Conservation (phyloP, 2,797 vertebrate species). For the Peromyscus melanophrys region DNA sequence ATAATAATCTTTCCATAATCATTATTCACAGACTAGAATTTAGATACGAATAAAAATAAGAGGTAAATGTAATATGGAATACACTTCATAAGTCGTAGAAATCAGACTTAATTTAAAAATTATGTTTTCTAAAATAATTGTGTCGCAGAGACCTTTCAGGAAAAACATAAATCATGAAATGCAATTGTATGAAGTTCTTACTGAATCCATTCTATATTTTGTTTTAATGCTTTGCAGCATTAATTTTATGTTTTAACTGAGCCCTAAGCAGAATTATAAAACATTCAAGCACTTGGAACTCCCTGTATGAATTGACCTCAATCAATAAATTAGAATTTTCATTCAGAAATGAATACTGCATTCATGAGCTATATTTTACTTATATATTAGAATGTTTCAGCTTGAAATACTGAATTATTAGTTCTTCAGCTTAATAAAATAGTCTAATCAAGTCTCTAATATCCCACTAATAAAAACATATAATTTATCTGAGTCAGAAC, state of each 20-base stretch:
- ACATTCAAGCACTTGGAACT: slow-evolving; percentile 64
- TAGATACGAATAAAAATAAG: slow-evolving; percentile 67
- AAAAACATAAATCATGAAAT: slow-evolving; percentile 61
- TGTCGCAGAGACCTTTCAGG: slow-evolving; percentile 35
- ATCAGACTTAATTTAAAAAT: slow-evolving; percentile 54
- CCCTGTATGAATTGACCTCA: slow-evolving; percentile 40
- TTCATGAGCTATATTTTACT: slow-evolving; percentile 55
- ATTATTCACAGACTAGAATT: slow-evolving; percentile 47
- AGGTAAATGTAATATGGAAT: neutral
- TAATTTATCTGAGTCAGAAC: slow-evolving; percentile 30
- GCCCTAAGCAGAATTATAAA: slow-evolving; percentile 67
- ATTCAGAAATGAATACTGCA: slow-evolving; percentile 54
- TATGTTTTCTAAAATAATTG: slow-evolving; percentile 52
- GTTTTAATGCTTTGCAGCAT: slow-evolving; percentile 53
- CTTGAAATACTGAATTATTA: slow-evolving; percentile 11
- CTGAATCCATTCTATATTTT: slow-evolving; percentile 51
- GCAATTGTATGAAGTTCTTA: slow-evolving; percentile 52
- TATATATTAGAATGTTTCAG: slow-evolving; percentile 34
- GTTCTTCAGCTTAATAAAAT: slow-evolving; percentile 57
- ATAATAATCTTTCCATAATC: slow-evolving; percentile 43
- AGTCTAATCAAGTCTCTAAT: slow-evolving; percentile 51
- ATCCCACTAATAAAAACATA: slow-evolving; percentile 41
- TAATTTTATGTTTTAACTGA: slow-evolving; percentile 66
- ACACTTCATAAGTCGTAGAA: slow-evolving; percentile 60
- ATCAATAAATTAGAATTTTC: slow-evolving; percentile 65